phyloP scores from a whole-genome alignment of 2,888 invertebrate genomes.

The Ramazzottius varieornatus region DNA sequence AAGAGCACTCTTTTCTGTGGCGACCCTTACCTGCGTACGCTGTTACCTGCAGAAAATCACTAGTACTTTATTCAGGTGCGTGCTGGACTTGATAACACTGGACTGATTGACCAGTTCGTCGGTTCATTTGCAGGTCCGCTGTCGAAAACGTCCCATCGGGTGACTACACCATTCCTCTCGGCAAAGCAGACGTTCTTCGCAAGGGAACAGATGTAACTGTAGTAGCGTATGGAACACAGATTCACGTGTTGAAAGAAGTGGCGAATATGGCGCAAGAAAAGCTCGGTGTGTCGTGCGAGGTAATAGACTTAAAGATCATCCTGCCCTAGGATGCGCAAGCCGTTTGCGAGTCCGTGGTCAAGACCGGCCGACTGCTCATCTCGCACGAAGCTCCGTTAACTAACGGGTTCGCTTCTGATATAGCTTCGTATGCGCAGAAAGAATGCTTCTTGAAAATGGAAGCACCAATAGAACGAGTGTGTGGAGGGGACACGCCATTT shows the following conservation, averaged over 20 bases:
- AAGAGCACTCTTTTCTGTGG: no score
- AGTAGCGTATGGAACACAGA: conserved; percentile 44
- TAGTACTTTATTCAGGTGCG: no score
- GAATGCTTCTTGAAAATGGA: conserved; percentile 81
- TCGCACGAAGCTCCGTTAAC: conserved; percentile 91
- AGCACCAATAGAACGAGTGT: conserved; percentile 61
- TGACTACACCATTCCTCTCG: conserved; percentile 49
- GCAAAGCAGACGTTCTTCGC: conserved; percentile 60
- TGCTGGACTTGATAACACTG: no score
- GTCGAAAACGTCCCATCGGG: conserved; percentile 64
- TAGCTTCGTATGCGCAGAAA: conserved; percentile 75
- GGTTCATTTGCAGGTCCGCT: conserved; percentile 31
- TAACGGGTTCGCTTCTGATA: conserved; percentile 77
- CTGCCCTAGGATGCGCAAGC: conserved; percentile 85
- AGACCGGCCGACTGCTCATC: conserved; percentile 67
- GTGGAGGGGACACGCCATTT: conserved; percentile 92
- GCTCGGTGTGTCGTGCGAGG: conserved; percentile 52
- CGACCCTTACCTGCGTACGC: no score
- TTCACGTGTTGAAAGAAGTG: conserved; percentile 61
- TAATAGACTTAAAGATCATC: conserved; percentile 82
- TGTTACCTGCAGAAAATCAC: no score
- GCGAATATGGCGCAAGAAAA: conserved; percentile 54
- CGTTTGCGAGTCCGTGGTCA: conserved; percentile 70
- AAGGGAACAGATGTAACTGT: conserved; percentile 61
- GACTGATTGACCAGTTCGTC: no score